These are phyloP conservation scores for Elysia crispata DNA, from an alignment of 2,888 invertebrate species.

Conservation along the genomic window DNA sequence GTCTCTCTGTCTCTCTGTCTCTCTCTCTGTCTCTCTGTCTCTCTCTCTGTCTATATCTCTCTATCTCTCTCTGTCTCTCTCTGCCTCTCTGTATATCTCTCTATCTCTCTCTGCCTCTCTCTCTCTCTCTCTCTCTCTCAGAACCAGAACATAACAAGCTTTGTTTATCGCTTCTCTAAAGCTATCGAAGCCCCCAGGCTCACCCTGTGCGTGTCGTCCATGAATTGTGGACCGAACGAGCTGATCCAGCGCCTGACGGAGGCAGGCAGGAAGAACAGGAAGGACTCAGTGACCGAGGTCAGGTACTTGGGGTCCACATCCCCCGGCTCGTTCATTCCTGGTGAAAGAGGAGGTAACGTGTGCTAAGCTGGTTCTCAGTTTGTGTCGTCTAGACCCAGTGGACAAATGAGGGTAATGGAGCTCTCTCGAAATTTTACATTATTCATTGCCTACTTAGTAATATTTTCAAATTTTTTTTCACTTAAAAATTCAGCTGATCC, in stretches of 20 bases:
- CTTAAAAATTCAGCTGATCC: too few species aligned
- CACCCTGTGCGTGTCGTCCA: not conserved
- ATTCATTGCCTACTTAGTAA: too few species aligned
- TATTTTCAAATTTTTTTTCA: too few species aligned
- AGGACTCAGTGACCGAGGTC: not conserved
- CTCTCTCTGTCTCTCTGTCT: slow-evolving; percentile 19
- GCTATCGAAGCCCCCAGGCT: too few species aligned
- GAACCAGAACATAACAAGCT: not conserved
- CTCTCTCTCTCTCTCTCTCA: slow-evolving; percentile 3
- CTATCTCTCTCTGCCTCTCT: too few species aligned
- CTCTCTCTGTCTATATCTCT: too few species aligned
- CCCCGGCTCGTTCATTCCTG: not conserved
- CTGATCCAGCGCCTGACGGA: not conserved
- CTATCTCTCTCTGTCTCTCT: too few species aligned
- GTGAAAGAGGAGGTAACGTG: not conserved
- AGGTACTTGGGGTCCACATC: not conserved
- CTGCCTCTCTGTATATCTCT: too few species aligned
- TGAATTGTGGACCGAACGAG: not conserved
- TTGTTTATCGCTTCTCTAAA: not conserved
- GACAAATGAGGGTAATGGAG: too few species aligned
- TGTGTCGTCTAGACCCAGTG: not conserved
- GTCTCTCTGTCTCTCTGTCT: slow-evolving; percentile 24
- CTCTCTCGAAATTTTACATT: too few species aligned
- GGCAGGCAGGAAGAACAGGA: not conserved
- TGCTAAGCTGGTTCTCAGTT: not conserved